A percentile compares a stretch with the other conserved stretches of the same genome.
Evolutionary conservation across 1,140 invertebrate species (phyloP).

Genomic region (Apis laboriosa): DNA sequence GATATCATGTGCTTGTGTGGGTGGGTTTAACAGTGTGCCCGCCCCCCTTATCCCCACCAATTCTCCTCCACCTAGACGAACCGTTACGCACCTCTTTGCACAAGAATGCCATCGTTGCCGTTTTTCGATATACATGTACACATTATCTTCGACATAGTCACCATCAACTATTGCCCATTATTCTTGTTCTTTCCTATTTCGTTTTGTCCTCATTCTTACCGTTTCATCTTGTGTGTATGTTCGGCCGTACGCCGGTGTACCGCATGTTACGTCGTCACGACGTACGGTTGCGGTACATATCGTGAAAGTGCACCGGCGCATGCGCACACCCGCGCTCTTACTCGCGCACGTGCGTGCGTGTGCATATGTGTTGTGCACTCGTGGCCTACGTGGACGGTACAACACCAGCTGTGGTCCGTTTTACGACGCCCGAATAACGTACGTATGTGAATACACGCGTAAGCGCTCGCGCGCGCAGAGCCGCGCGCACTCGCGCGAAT

Average conservation of each 20-base stretch:
- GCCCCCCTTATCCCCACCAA: slow-evolving; percentile 49
- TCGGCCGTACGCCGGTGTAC: slow-evolving; percentile 14
- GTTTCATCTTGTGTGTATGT: slow-evolving; percentile 36
- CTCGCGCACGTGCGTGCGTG: slow-evolving; percentile 52
- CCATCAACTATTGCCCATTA: neutral
- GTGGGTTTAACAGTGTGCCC: slow-evolving; percentile 75
- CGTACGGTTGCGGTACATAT: slow-evolving; percentile 63
- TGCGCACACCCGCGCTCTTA: slow-evolving; percentile 36
- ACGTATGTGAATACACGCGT: slow-evolving; percentile 13
- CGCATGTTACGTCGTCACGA: slow-evolving; percentile 56
- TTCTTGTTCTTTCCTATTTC: neutral
- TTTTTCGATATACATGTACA: neutral
- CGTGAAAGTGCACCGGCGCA: slow-evolving; percentile 39
- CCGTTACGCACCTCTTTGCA: slow-evolving; percentile 62
- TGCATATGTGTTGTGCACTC: neutral
- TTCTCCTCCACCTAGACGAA: slow-evolving; percentile 51
- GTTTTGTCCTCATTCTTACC: slow-evolving; percentile 2
- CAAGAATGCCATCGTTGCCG: slow-evolving; percentile 27
- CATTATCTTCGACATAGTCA: slow-evolving; percentile 23
- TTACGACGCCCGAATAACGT: slow-evolving; percentile 1
- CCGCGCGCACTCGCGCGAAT: slow-evolving; percentile 51
- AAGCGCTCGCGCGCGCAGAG: slow-evolving; percentile 49
- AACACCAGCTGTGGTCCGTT: slow-evolving; percentile 42
- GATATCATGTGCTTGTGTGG: slow-evolving; percentile 78
- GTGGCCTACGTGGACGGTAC: slow-evolving; percentile 11